Conservation (phyloP, 1,140 invertebrate genomes). For the Drosophila saltans region DNA sequence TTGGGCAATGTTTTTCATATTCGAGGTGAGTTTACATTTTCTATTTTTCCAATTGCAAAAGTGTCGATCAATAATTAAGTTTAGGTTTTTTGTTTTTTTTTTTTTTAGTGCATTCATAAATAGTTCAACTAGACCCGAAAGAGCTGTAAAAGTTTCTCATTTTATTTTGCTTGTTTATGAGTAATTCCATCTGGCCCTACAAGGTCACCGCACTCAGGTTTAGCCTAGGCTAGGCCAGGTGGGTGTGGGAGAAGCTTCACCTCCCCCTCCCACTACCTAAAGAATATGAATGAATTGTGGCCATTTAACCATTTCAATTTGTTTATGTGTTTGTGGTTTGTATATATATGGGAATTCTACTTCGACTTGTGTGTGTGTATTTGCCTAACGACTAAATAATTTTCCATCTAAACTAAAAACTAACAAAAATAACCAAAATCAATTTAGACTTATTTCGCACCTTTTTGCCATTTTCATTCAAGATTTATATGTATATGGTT, state of each 20-base stretch:
- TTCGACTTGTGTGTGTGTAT: neutral
- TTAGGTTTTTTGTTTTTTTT: neutral
- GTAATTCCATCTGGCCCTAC: slow-evolving; percentile 63
- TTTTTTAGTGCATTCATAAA: slow-evolving; percentile 41
- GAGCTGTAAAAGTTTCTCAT: slow-evolving; percentile 20
- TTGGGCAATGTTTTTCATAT: slow-evolving; percentile 67
- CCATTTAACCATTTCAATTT: slow-evolving; percentile 9
- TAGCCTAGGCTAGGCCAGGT: slow-evolving; percentile 10
- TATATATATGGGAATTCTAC: neutral
- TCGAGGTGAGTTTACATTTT: slow-evolving; percentile 50
- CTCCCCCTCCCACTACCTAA: neutral
- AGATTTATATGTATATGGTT: slow-evolving; percentile 31
- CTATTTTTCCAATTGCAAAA: neutral
- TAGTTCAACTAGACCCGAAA: slow-evolving; percentile 17
- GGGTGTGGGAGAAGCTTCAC: neutral
- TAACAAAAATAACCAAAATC: slow-evolving; percentile 8
- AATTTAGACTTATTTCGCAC: slow-evolving; percentile 38
- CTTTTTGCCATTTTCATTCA: slow-evolving; percentile 17
- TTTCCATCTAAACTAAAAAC: slow-evolving; percentile 7
- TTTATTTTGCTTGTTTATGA: slow-evolving; percentile 35
- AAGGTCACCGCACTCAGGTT: slow-evolving; percentile 46
- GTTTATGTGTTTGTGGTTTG: slow-evolving; percentile 23
- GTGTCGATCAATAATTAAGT: slow-evolving; percentile 32
- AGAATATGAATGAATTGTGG: slow-evolving; percentile 11
- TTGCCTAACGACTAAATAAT: slow-evolving; percentile 42